Percentiles rank a stretch among this genome's conserved stretches.
Evolutionary conservation across 1,140 invertebrate species (phyloP).

Genomic region (Solen grandis): DNA sequence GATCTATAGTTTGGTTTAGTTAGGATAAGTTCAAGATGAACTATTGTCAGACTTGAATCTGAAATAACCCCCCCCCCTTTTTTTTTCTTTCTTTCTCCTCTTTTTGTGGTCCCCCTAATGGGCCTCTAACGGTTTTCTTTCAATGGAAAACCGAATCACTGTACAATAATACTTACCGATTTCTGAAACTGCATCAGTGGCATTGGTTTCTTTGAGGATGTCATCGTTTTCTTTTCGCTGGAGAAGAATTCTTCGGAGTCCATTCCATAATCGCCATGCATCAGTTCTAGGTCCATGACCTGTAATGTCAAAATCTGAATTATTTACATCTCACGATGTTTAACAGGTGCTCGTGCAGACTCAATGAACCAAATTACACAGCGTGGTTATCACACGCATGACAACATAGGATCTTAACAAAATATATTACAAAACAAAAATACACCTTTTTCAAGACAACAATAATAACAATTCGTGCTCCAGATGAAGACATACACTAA

Average conservation of each 20-base stretch:
- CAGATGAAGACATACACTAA: too few species aligned
- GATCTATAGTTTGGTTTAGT: too few species aligned
- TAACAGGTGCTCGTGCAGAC: too few species aligned
- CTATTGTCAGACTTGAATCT: too few species aligned
- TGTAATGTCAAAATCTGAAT: slow-evolving; percentile 8
- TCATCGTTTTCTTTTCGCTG: slow-evolving; percentile 28
- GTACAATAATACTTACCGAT: slow-evolving; percentile 45
- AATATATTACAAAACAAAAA: background rate
- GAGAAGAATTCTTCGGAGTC: slow-evolving; percentile 48
- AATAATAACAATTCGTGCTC: too few species aligned
- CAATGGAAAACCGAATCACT: slow-evolving; percentile 4
- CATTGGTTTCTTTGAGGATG: slow-evolving; percentile 32
- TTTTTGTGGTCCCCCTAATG: too few species aligned
- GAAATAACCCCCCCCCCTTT: too few species aligned
- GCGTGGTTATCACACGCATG: background rate
- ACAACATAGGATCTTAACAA: too few species aligned
- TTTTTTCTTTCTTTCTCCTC: too few species aligned
- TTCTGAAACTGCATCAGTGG: slow-evolving; percentile 40
- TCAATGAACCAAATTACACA: slow-evolving; percentile 17
- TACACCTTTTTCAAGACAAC: background rate
- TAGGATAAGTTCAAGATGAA: too few species aligned
- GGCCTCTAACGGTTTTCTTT: too few species aligned
- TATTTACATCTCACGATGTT: background rate
- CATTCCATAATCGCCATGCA: slow-evolving; percentile 42
- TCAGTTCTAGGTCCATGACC: slow-evolving; percentile 35